These are phyloP conservation scores for Danaus chrysippus DNA, from an alignment of 2,888 invertebrate genomes.

Conservation along the genomic window DNA sequence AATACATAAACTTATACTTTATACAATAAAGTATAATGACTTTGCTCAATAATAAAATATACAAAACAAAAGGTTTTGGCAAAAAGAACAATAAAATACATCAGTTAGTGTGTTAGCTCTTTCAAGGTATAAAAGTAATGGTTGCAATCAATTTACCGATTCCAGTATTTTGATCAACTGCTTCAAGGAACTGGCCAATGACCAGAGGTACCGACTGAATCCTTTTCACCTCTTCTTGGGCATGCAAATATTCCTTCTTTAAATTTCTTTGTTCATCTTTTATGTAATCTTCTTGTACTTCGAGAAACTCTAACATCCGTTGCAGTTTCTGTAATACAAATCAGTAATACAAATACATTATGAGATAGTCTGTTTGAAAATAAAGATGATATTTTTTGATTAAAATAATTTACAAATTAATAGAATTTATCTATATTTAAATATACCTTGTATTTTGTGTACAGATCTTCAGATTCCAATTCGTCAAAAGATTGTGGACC, in stretches of 20 bases:
- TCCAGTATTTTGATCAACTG: slow-evolving; percentile 99
- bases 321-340: slow-evolving; percentile 88
- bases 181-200: slow-evolving; percentile 99
- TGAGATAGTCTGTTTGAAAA: no score
- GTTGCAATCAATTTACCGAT: slow-evolving; percentile 75
- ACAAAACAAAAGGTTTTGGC: no score
- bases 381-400: no score
- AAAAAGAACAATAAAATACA: no score
- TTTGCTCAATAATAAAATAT: no score
- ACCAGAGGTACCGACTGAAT: slow-evolving; percentile 99
- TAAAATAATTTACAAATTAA: no score
- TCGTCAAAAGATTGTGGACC: slow-evolving; percentile 87
- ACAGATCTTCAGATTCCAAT: slow-evolving; percentile 94
- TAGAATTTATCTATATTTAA: background rate
- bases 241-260: slow-evolving; percentile 99
- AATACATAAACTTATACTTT: no score
- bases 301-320: slow-evolving; percentile 96
- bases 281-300: slow-evolving; percentile 99
- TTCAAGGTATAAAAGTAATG: no score
- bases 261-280: slow-evolving; percentile 99
- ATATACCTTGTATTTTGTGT: slow-evolving; percentile 94
- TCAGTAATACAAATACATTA: slow-evolving; percentile 8
- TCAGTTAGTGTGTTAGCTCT: no score
- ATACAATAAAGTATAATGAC: no score
- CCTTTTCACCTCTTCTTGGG: slow-evolving; percentile 98